Percentiles rank a stretch among this genome's conserved stretches.
Conservation (phyloP, 1,140 invertebrate genomes). For the Anagrus nilaparvatae region DNA sequence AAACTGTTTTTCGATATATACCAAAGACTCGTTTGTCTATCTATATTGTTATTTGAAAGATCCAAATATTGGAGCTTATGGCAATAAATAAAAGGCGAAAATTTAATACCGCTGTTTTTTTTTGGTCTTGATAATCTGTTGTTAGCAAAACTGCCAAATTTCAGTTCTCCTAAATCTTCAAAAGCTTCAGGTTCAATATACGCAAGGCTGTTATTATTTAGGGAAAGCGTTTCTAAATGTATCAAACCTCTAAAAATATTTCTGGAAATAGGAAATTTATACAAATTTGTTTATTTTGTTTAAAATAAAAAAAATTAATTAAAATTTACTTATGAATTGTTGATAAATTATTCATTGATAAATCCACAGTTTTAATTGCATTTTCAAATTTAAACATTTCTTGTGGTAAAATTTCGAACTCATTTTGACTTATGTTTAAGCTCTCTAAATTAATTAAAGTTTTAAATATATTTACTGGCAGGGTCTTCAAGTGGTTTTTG, state of each 20-base stretch:
- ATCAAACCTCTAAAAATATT: constrained; percentile 19
- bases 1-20: too few relatives aligned
- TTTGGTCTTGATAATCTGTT: too few relatives aligned
- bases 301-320: too few relatives aligned
- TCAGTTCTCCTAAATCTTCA: constrained; percentile 33
- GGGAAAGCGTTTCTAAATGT: constrained; percentile 28
- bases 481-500: constrained; percentile 45
- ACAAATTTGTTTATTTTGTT: too few relatives aligned
- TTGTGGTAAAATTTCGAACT: constrained; percentile 40
- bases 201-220: constrained; percentile 28
- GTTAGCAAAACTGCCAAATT: constrained; percentile 40
- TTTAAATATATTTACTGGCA: constrained; percentile 47
- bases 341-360: constrained; percentile 45
- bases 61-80: too few relatives aligned
- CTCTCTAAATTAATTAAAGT: constrained; percentile 45
- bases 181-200: constrained; percentile 36
- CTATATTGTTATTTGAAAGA: too few relatives aligned
- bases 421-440: constrained; percentile 49
- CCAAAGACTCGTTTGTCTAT: too few relatives aligned
- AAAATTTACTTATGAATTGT: constrained; percentile 44
- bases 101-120: too few relatives aligned
- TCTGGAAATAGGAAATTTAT: too few relatives aligned
- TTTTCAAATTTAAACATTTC: constrained; percentile 41
- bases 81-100: too few relatives aligned
- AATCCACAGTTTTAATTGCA: constrained; percentile 43